phyloP scores from a whole-genome alignment of 1,140 invertebrate genomes.

The Cydia fagiglandana region DNA sequence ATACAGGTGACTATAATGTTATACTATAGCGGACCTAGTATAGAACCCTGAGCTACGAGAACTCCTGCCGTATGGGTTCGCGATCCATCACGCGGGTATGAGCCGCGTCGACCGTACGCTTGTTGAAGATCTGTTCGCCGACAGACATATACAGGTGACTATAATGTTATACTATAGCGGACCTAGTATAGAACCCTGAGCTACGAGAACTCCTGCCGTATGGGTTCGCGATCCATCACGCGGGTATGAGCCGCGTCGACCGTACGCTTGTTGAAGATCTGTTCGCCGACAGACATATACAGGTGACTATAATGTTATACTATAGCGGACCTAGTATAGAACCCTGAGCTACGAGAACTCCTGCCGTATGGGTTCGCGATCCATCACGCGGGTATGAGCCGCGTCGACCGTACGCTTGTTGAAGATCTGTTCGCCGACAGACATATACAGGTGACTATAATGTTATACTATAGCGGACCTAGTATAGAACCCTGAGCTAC shows the following conservation, averaged over 20 bases:
- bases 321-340: constrained; percentile 98
- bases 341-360: constrained; percentile 97
- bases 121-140: constrained; percentile 99
- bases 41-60: constrained; percentile 98
- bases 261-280: constrained; percentile 99
- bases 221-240: constrained; percentile 99
- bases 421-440: constrained; percentile 99
- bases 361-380: constrained; percentile 99
- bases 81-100: constrained; percentile 99
- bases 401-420: constrained; percentile 97
- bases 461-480: too few relatives aligned
- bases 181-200: constrained; percentile 98
- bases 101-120: constrained; percentile 97
- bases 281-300: constrained; percentile 98
- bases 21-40: constrained; percentile 97
- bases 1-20: constrained; percentile 93
- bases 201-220: constrained; percentile 98
- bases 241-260: constrained; percentile 99
- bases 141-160: constrained; percentile 95
- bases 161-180: too few relatives aligned
- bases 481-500: constrained; percentile 97
- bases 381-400: constrained; percentile 99
- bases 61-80: constrained; percentile 98
- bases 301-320: too few relatives aligned
- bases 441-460: constrained; percentile 94